phyloP scores from a whole-genome alignment of 2,888 invertebrate genomes.

The Drosophila anomelani region DNA sequence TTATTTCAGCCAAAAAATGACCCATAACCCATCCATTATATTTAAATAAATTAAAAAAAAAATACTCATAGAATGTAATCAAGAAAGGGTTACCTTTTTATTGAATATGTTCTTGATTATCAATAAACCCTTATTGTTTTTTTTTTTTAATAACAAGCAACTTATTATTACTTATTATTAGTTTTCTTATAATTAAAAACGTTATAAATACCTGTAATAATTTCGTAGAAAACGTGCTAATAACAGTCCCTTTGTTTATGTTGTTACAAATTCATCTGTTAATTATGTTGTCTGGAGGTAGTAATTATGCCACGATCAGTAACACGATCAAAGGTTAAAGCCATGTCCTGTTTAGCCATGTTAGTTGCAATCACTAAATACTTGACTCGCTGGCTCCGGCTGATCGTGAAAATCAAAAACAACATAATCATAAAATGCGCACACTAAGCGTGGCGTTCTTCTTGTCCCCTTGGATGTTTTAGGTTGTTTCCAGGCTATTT shows the following conservation, averaged over 20 bases:
- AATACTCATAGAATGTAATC: not conserved
- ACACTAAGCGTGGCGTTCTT: slow-evolving; percentile 76
- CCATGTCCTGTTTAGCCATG: slow-evolving; percentile 44
- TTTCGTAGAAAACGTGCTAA: not conserved
- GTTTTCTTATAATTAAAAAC: not conserved
- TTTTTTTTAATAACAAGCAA: not conserved
- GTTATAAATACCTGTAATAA: not conserved
- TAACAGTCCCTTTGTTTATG: not conserved
- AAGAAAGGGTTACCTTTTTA: not conserved
- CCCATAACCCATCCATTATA: not conserved
- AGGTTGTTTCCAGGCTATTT: slow-evolving; percentile 35
- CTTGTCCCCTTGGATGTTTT: slow-evolving; percentile 54
- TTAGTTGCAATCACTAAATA: slow-evolving; percentile 71
- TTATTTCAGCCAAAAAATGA: not conserved
- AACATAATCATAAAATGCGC: slow-evolving; percentile 80
- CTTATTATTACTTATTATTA: too few species aligned
- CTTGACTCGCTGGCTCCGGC: slow-evolving; percentile 58
- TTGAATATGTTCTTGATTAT: not conserved
- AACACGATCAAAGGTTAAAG: slow-evolving; percentile 79
- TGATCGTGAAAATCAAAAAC: slow-evolving; percentile 81
- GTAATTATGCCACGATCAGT: slow-evolving; percentile 79
- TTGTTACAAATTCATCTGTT: slow-evolving; percentile 79
- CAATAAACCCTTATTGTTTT: not conserved
- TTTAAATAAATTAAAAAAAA: not conserved
- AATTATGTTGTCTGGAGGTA: slow-evolving; percentile 81